These are phyloP conservation scores for Caenorhabditis uteleia DNA, from an alignment of 2,888 invertebrate genomes.

Conservation along the genomic window DNA sequence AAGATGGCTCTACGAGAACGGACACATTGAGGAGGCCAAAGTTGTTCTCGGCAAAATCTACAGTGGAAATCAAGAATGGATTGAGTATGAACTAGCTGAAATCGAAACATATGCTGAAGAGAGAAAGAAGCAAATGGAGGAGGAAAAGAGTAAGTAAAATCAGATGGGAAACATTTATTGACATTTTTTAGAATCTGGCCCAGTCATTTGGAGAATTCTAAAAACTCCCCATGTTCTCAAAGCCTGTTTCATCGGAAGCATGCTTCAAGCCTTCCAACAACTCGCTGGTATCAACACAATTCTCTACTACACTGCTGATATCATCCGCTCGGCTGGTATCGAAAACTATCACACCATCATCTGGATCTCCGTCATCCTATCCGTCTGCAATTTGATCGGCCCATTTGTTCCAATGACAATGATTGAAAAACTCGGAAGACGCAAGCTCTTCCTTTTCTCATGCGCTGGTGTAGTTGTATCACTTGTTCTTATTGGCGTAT, in stretches of 20 bases:
- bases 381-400: slow-evolving; percentile 53
- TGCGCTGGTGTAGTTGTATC: slow-evolving; percentile 60
- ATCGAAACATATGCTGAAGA: slow-evolving; percentile 42
- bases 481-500: slow-evolving; percentile 59
- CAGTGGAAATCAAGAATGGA: slow-evolving; percentile 56
- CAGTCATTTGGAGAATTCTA: slow-evolving; percentile 51
- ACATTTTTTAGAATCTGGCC: slow-evolving; percentile 24
- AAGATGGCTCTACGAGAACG: slow-evolving; percentile 66
- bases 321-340: slow-evolving; percentile 62
- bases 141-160: slow-evolving; percentile 24
- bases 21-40: slow-evolving; percentile 43
- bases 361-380: slow-evolving; percentile 51
- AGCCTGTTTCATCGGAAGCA: slow-evolving; percentile 73
- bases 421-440: slow-evolving; percentile 60
- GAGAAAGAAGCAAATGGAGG: slow-evolving; percentile 30
- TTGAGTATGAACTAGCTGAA: slow-evolving; percentile 59
- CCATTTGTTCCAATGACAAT: slow-evolving; percentile 66
- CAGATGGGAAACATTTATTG: not conserved
- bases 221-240: slow-evolving; percentile 61
- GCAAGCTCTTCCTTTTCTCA: slow-evolving; percentile 56
- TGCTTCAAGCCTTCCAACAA: slow-evolving; percentile 74
- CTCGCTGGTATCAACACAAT: slow-evolving; percentile 75
- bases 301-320: slow-evolving; percentile 70
- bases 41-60: slow-evolving; percentile 53
- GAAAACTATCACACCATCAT: slow-evolving; percentile 61